Evolutionary conservation across 1,140 invertebrate species (phyloP).

Genomic region (Amyelois transitella): DNA sequence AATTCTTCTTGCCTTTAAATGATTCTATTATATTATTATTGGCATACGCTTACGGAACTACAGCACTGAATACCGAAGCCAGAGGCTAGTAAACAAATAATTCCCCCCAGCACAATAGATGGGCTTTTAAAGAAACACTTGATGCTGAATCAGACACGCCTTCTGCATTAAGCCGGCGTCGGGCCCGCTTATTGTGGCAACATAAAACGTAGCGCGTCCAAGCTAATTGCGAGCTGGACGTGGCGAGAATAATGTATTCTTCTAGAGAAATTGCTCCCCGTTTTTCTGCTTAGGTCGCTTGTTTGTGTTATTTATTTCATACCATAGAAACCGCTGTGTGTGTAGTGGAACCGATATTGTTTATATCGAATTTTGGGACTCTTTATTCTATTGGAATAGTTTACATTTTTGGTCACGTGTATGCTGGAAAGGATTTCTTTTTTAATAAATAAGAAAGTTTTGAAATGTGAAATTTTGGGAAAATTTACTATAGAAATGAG

Average conservation of each 20-base stretch:
- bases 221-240: slow-evolving; percentile 20
- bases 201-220: slow-evolving; percentile 14
- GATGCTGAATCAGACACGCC: slow-evolving; percentile 36
- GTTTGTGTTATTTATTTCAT: slow-evolving; percentile 9
- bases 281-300: slow-evolving; percentile 10
- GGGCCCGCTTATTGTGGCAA: slow-evolving; percentile 15
- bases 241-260: slow-evolving; percentile 23
- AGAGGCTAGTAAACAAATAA: not conserved
- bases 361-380: too few relatives aligned
- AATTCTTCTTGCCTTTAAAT: too few relatives aligned
- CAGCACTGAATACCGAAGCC: not conserved
- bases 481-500: too few relatives aligned
- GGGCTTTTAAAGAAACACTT: slow-evolving; percentile 32
- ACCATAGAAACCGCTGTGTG: not conserved
- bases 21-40: not conserved
- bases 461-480: too few relatives aligned
- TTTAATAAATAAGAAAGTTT: too few relatives aligned
- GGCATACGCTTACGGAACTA: not conserved
- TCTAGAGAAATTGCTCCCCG: slow-evolving; percentile 21
- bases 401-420: too few relatives aligned
- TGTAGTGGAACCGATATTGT: not conserved
- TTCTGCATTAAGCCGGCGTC: slow-evolving; percentile 24
- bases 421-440: too few relatives aligned
- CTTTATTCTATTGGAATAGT: too few relatives aligned
- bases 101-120: not conserved